Base-by-base conservation (phyloP, 2,888 invertebrate genomes). In the Xestia sexstrigata region DNA sequence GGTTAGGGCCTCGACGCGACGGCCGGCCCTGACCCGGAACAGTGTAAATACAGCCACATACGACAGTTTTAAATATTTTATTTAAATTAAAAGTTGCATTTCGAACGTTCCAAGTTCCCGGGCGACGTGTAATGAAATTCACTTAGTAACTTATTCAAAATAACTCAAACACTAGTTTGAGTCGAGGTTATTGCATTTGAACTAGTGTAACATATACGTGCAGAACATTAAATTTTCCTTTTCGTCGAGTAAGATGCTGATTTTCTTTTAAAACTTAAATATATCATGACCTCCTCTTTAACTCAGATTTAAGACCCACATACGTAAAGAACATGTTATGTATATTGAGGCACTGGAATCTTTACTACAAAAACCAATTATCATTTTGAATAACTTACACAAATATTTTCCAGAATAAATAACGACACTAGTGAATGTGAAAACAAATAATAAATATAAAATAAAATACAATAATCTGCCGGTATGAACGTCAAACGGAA, bases 401-500 rank as follows among this genome's bases (percentile, higher is more conserved):
- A 52, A 30, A 39, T 39, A 30, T 55, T 2, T 66, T n/a, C 47
- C 65, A 83, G 76, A 74, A 47, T 39, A 52, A 85, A 49, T 39
- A 80, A 71, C 30, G 74, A 82, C 35, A 60, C 47, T 49, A 63
- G 74, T 60, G 55, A 42, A 58, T 65, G 4, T 13, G 39, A 58
- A 70, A 67, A 23, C 47, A 39, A 76, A 71, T n/a, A 62, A 76
- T 26, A 78, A 69, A 78, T 17, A 15, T 26, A 30, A 75, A 60
- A 47, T 42, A 58, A 78, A 67, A 60, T 42, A 71, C 47, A 79
- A 55, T 47, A 78, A 81, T 76, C 76, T 63, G 66, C 42, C 70
- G 81, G 69, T 17, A 89, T 88, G 82, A 78, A 80, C 83, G 88
- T 83, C 81, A 76, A 81, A 60, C 42, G 39, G 47, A 84, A 78